Percentiles rank a stretch among this genome's conserved stretches.
Evolutionary conservation across 1,140 invertebrate genomes (phyloP).

Genomic region (Macrobrachium rosenbergii): DNA sequence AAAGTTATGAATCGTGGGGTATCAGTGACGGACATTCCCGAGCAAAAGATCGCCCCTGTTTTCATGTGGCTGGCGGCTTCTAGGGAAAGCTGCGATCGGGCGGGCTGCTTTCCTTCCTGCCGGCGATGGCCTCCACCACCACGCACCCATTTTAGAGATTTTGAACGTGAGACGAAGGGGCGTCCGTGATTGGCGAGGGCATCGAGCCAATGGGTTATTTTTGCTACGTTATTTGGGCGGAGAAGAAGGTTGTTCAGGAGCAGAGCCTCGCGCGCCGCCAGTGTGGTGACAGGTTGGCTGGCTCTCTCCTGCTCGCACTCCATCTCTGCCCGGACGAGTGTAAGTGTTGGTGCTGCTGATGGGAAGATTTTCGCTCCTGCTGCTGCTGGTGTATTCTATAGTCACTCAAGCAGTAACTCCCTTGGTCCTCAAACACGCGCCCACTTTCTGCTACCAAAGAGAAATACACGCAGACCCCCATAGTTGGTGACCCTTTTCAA

Average conservation of each 20-base stretch:
- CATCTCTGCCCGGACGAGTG: slow-evolving; percentile 34
- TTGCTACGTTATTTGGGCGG: slow-evolving; percentile 59
- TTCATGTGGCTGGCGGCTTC: slow-evolving; percentile 28
- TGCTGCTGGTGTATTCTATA: neutral
- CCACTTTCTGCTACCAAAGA: too few relatives aligned
- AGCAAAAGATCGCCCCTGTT: neutral
- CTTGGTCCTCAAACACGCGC: too few relatives aligned
- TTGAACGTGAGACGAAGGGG: slow-evolving; percentile 46
- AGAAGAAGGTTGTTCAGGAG: slow-evolving; percentile 1
- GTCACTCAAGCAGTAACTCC: too few relatives aligned
- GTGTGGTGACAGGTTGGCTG: slow-evolving; percentile 62
- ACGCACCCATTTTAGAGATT: slow-evolving; percentile 46
- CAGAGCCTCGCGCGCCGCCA: slow-evolving; percentile 60
- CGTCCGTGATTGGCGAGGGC: slow-evolving; percentile 45
- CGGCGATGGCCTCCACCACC: neutral
- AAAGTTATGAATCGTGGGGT: too few relatives aligned
- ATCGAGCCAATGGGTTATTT: slow-evolving; percentile 48
- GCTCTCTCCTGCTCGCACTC: slow-evolving; percentile 63
- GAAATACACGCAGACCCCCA: too few relatives aligned
- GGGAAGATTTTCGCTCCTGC: too few relatives aligned
- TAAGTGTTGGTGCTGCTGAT: slow-evolving; percentile 16
- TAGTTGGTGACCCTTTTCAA: too few relatives aligned
- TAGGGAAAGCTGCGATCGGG: slow-evolving; percentile 3
- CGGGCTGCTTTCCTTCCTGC: neutral
- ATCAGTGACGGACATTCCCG: too few relatives aligned